Evolutionary conservation across 2,888 invertebrate genomes (phyloP).

Genomic region (Synergus laeviventris): DNA sequence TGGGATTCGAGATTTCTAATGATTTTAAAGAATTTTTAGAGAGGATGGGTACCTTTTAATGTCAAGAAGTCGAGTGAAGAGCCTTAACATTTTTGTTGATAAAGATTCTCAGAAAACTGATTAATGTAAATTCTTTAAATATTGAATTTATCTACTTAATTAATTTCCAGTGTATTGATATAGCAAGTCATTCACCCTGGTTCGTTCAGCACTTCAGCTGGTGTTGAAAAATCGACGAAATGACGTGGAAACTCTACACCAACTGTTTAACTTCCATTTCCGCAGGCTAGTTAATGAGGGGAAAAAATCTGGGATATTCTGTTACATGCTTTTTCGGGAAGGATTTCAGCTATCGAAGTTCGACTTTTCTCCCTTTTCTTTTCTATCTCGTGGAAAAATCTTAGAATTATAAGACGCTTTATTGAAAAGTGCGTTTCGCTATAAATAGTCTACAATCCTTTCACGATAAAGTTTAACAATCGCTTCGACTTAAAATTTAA

Average conservation of each 20-base stretch:
- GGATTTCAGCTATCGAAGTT: slow-evolving; percentile 41
- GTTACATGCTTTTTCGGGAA: slow-evolving; percentile 54
- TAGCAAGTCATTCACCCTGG: not conserved
- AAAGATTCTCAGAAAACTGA: not conserved
- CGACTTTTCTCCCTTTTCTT: not conserved
- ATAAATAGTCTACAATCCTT: not conserved
- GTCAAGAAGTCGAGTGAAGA: too few relatives aligned
- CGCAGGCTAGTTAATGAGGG: not conserved
- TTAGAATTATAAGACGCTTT: not conserved
- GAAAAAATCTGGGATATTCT: slow-evolving; percentile 51
- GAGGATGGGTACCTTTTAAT: too few relatives aligned
- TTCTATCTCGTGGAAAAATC: not conserved
- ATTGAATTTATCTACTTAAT: not conserved
- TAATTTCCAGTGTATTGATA: not conserved
- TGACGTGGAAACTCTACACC: slow-evolving; percentile 36
- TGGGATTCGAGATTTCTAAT: too few relatives aligned
- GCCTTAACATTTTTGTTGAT: too few relatives aligned
- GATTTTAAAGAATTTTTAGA: too few relatives aligned
- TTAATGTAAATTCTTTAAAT: not conserved
- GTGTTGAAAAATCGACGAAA: slow-evolving; percentile 2
- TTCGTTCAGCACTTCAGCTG: slow-evolving; percentile 17
- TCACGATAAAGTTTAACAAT: too few relatives aligned
- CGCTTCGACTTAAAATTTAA: too few relatives aligned
- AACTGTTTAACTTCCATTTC: slow-evolving; percentile 20
- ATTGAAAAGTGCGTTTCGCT: not conserved